These are phyloP conservation scores for Dinothrombium tinctorium DNA, from an alignment of 1,140 invertebrate genomes.

Conservation along the genomic window DNA sequence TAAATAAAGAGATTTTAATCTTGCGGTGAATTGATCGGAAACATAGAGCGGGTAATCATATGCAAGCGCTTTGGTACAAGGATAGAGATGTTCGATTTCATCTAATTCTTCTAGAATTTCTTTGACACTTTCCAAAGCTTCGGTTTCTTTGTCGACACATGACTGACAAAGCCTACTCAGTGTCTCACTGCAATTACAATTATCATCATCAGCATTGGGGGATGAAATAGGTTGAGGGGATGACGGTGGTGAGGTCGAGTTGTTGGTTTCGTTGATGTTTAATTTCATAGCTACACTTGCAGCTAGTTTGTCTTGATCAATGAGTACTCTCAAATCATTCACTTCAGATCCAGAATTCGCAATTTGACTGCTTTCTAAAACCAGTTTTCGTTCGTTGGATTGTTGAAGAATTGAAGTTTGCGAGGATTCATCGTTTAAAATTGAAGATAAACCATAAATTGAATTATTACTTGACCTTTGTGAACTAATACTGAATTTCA, in stretches of 20 bases:
- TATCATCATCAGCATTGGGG: constrained; percentile 1
- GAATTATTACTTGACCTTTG: too few species aligned
- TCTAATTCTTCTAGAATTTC: constrained; percentile 42
- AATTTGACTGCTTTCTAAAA: too few species aligned
- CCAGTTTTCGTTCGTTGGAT: not conserved
- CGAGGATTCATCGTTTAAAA: not conserved
- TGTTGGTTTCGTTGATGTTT: not conserved
- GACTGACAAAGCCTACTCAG: constrained; percentile 16
- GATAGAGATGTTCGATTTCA: constrained; percentile 48
- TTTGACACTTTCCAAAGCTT: constrained; percentile 44
- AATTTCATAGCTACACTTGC: not conserved
- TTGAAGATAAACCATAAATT: too few species aligned
- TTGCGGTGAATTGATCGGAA: constrained; percentile 34
- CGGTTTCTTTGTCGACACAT: constrained; percentile 39
- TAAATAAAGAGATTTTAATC: constrained; percentile 51
- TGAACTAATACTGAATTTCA: not conserved
- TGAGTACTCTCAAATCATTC: not conserved
- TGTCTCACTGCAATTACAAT: constrained; percentile 8
- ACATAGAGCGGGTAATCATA: constrained; percentile 42
- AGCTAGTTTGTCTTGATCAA: not conserved
- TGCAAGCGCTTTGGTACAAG: constrained; percentile 51
- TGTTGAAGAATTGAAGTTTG: not conserved
- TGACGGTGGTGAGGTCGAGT: not conserved
- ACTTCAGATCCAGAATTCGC: not conserved
- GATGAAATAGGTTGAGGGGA: too few species aligned